phyloP scores from a whole-genome alignment of 2,888 invertebrate genomes.

The Tholera decimalis region DNA sequence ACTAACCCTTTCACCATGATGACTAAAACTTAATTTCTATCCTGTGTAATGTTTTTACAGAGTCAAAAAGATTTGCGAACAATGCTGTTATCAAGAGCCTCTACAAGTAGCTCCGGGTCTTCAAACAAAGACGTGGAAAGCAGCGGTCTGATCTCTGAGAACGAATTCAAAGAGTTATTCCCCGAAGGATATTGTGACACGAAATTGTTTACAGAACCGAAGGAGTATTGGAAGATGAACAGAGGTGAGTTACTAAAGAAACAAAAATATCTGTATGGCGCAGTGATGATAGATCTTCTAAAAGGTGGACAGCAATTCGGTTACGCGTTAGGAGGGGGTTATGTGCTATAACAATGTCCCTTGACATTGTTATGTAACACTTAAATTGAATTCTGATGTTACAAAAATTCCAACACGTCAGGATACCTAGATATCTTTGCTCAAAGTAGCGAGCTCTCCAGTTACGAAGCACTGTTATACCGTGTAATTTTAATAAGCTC shows the following conservation, averaged over 20 bases:
- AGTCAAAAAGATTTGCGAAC: conserved; percentile 83
- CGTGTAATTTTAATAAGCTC: no score
- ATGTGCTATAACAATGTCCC: no score
- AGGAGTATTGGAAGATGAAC: conserved; percentile 76
- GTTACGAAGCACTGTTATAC: no score
- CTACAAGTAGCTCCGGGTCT: conserved; percentile 67
- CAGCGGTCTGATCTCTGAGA: conserved; percentile 70
- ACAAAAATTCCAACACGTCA: no score
- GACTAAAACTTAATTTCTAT: no score
- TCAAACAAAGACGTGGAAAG: conserved; percentile 43
- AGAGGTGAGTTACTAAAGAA: conserved; percentile 70
- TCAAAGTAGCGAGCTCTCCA: no score
- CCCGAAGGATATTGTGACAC: conserved; percentile 73
- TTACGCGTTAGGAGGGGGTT: no score
- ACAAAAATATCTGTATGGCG: no score
- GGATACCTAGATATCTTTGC: no score
- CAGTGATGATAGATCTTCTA: neutral
- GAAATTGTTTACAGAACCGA: conserved; percentile 60
- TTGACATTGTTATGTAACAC: no score
- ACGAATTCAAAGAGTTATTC: conserved; percentile 76
- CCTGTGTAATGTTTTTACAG: conserved; percentile 57
- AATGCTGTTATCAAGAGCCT: conserved; percentile 75
- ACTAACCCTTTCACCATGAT: no score
- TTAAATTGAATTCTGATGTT: no score
- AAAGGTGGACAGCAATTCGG: neutral